These are phyloP conservation scores for Seira sanloemensis DNA, from an alignment of 2,888 invertebrate species.

Conservation along the genomic window DNA sequence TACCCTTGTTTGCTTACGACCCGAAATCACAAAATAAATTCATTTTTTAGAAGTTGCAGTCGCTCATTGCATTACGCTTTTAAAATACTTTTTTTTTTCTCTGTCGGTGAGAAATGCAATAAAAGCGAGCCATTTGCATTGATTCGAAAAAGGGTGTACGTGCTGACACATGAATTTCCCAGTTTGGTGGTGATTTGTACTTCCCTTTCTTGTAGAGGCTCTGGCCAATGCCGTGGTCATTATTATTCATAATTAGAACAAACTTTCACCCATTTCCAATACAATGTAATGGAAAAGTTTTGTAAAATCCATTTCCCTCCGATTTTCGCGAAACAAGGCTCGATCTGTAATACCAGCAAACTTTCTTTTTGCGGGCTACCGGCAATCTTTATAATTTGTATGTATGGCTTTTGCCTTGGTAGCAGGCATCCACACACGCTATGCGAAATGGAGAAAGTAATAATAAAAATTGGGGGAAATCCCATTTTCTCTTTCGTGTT, in stretches of 20 bases:
- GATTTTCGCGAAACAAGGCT: background rate
- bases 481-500: slow-evolving; percentile 13
- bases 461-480: slow-evolving; percentile 18
- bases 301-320: background rate
- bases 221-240: background rate
- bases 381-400: background rate
- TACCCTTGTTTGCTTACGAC: no score
- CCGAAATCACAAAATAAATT: no score
- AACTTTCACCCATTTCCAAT: background rate
- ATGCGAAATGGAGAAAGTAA: slow-evolving; percentile 3
- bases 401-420: background rate
- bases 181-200: background rate
- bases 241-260: background rate
- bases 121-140: background rate
- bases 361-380: background rate
- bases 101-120: no score
- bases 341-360: background rate
- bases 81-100: background rate
- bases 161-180: background rate
- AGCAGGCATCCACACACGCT: background rate
- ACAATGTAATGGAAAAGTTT: background rate
- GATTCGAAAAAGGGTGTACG: background rate
- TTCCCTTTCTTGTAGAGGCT: background rate
- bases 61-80: no score
- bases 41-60: no score